Conservation (phyloP, 2,113 vertebrate genomes). For the Australoheros scitulus region DNA sequence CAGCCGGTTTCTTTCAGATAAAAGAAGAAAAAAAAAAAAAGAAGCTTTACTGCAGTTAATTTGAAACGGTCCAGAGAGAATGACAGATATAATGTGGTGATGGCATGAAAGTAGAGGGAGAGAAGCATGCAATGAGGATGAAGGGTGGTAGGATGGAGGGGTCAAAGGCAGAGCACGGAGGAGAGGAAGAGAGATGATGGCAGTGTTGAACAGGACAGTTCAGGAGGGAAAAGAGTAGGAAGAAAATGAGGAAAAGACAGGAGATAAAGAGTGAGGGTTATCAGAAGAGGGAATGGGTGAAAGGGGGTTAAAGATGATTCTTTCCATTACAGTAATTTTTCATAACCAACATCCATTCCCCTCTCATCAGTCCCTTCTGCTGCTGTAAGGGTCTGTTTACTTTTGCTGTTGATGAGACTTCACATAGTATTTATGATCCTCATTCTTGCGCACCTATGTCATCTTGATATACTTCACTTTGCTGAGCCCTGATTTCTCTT, state of each 20-base stretch:
- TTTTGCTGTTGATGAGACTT: neutral
- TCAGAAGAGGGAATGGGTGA: neutral
- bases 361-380: neutral
- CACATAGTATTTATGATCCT: neutral
- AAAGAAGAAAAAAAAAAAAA: constrained; percentile 24
- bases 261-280: neutral
- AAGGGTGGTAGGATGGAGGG: constrained; percentile 14
- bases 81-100: constrained; percentile 39
- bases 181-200: constrained; percentile 28
- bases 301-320: constrained; percentile 23
- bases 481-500: neutral
- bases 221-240: constrained; percentile 8
- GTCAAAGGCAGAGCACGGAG: neutral
- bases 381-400: neutral
- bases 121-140: constrained; percentile 26
- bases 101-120: constrained; percentile 27
- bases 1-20: constrained; percentile 39
- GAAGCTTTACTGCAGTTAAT: constrained; percentile 35
- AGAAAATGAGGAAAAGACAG: constrained; percentile 2
- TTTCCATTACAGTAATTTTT: neutral
- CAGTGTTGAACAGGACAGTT: constrained; percentile 24
- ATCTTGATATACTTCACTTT: neutral
- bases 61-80: constrained; percentile 42
- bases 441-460: neutral
- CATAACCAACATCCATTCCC: neutral